Evolutionary conservation across 1,140 invertebrate species (phyloP).

Genomic region (Zaprionus camerounensis): DNA sequence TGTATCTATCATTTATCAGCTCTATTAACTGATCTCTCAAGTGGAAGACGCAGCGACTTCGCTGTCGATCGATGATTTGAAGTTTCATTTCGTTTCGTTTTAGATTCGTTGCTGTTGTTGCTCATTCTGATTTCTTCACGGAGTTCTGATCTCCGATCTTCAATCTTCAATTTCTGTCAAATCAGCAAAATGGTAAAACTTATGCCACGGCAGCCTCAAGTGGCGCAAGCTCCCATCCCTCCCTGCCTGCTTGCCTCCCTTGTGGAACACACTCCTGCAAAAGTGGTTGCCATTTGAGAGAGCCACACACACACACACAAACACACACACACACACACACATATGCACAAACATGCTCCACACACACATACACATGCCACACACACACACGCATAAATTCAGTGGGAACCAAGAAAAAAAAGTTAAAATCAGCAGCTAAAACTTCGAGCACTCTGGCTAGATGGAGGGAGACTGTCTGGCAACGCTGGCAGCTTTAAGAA

Average conservation of each 20-base stretch:
- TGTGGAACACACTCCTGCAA: background rate
- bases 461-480: background rate
- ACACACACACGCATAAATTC: background rate
- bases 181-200: slow-evolving; percentile 49
- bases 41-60: slow-evolving; percentile 33
- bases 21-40: slow-evolving; percentile 77
- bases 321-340: background rate
- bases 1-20: slow-evolving; percentile 78
- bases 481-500: slow-evolving; percentile 14
- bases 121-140: background rate
- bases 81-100: slow-evolving; percentile 26
- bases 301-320: slow-evolving; percentile 8
- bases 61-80: slow-evolving; percentile 48
- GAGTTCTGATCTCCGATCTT: background rate
- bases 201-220: slow-evolving; percentile 38
- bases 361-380: background rate
- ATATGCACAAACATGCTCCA: background rate
- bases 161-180: slow-evolving; percentile 30
- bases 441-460: background rate
- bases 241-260: background rate
- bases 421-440: slow-evolving; percentile 16
- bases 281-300: slow-evolving; percentile 24
- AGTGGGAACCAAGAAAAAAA: slow-evolving; percentile 26
- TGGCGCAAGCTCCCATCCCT: background rate
- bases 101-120: background rate